These are phyloP conservation scores for Pteronotus mesoamericanus DNA, from an alignment of 2,797 vertebrate species.

Conservation along the genomic window DNA sequence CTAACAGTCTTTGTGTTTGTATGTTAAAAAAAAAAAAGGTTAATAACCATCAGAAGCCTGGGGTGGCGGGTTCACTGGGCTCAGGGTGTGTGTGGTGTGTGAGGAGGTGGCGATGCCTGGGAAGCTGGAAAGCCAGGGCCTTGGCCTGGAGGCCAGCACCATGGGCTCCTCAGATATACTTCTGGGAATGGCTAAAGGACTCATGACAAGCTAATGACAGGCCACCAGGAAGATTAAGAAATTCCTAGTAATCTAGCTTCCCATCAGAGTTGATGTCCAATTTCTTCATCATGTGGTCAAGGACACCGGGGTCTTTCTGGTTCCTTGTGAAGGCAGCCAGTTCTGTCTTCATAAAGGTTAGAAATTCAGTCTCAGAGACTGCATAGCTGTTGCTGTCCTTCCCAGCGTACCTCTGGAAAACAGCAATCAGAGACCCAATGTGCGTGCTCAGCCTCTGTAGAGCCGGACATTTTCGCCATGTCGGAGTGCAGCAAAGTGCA, in stretches of 20 bases:
- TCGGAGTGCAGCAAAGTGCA: background rate
- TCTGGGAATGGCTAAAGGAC: too few species aligned
- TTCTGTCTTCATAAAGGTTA: background rate
- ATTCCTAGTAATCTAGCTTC: background rate
- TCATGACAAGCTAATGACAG: too few species aligned
- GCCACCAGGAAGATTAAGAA: too few species aligned
- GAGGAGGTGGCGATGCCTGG: too few species aligned
- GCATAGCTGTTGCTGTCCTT: background rate
- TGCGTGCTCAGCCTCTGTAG: background rate
- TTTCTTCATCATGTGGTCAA: background rate
- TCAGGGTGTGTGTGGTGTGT: too few species aligned
- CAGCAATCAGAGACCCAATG: too few species aligned
- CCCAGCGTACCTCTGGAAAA: background rate
- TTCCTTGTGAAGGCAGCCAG: background rate
- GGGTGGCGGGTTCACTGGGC: too few species aligned
- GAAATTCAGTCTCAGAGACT: background rate
- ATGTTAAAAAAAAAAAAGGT: too few species aligned
- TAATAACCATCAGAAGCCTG: too few species aligned
- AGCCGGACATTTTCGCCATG: background rate
- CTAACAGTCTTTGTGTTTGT: background rate
- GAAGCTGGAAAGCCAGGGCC: too few species aligned
- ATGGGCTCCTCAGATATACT: too few species aligned
- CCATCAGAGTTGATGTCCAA: background rate
- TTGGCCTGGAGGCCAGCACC: too few species aligned
- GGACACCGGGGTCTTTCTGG: background rate